Conservation (phyloP, 2,797 vertebrate genomes). For the Notolepis coatsorum region DNA sequence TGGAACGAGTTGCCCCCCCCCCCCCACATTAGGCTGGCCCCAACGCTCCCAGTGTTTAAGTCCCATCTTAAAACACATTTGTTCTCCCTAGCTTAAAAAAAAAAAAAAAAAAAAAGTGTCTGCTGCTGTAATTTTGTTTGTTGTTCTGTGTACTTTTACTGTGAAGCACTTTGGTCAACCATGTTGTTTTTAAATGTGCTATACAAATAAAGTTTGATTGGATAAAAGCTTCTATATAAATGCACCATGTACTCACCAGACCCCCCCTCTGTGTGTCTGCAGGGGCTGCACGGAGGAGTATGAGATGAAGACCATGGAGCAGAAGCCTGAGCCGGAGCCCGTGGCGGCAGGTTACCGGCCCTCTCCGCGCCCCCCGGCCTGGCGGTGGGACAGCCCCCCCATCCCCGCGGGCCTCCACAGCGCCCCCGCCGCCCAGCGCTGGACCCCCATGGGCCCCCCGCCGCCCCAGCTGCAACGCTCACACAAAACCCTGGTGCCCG, state of each 20-base stretch:
- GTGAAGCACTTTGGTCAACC: too few species aligned
- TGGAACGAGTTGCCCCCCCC: too few species aligned
- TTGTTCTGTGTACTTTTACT: background rate
- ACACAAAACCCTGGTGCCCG: conserved; percentile 78
- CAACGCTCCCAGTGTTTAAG: too few species aligned
- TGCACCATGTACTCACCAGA: background rate
- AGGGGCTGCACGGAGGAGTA: conserved; percentile 94
- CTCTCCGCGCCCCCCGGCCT: conserved; percentile 82
- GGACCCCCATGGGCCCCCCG: conserved; percentile 77
- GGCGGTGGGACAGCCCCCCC: conserved; percentile 89
- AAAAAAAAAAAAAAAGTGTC: too few species aligned
- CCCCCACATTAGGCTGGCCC: too few species aligned
- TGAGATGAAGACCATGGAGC: conserved; percentile 88
- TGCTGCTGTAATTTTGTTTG: too few species aligned
- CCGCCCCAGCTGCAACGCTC: conserved; percentile 79
- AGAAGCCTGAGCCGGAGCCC: conserved; percentile 85
- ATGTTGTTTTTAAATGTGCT: too few species aligned
- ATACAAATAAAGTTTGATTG: too few species aligned
- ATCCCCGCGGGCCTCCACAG: conserved; percentile 77
- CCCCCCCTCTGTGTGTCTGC: conserved; percentile 15
- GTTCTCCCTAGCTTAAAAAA: too few species aligned
- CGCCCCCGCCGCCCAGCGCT: conserved; percentile 80
- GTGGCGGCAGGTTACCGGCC: conserved; percentile 79
- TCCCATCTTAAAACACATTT: too few species aligned
- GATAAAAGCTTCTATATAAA: too few species aligned